phyloP scores from a whole-genome alignment of 1,140 invertebrate species.

The Drosophila takahashii region DNA sequence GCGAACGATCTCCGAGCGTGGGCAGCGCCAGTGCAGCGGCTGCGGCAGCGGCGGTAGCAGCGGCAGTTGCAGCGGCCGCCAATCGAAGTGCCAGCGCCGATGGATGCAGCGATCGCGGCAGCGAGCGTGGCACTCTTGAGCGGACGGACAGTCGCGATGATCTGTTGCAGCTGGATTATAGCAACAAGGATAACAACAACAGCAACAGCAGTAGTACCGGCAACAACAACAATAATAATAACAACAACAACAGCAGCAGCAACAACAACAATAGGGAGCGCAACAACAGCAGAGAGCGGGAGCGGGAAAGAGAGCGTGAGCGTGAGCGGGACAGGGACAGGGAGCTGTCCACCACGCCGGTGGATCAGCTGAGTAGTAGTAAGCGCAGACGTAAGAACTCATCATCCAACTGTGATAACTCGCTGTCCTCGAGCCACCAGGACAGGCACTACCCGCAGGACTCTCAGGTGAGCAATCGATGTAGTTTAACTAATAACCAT shows the following conservation, averaged over 20 bases:
- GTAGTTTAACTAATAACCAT: too few species aligned
- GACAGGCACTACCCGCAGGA: conserved; percentile 87
- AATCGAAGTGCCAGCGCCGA: conserved; percentile 74
- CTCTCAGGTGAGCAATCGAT: conserved; percentile 86
- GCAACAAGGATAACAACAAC: conserved; percentile 81
- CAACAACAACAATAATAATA: conserved; percentile 49
- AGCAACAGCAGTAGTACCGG: conserved; percentile 60
- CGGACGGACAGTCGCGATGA: conserved; percentile 83
- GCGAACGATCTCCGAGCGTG: conserved; percentile 83
- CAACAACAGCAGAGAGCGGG: conserved; percentile 69
- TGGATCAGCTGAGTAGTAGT: conserved; percentile 86
- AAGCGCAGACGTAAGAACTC: conserved; percentile 90
- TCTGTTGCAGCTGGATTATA: conserved; percentile 81
- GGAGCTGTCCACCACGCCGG: conserved; percentile 83
- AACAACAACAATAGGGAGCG: conserved; percentile 72
- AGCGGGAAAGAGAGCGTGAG: conserved; percentile 49
- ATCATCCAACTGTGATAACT: conserved; percentile 88
- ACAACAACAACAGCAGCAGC: conserved; percentile 43
- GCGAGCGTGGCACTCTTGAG: conserved; percentile 75
- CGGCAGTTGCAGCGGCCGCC: conserved; percentile 68
- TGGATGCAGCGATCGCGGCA: conserved; percentile 76
- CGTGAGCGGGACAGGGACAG: conserved; percentile 72
- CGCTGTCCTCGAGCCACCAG: conserved; percentile 88
- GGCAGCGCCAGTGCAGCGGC: conserved; percentile 74
- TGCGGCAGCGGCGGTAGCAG: conserved; percentile 74